These are phyloP conservation scores for Altica lythri DNA, from an alignment of 2,888 invertebrate species.

Conservation along the genomic window DNA sequence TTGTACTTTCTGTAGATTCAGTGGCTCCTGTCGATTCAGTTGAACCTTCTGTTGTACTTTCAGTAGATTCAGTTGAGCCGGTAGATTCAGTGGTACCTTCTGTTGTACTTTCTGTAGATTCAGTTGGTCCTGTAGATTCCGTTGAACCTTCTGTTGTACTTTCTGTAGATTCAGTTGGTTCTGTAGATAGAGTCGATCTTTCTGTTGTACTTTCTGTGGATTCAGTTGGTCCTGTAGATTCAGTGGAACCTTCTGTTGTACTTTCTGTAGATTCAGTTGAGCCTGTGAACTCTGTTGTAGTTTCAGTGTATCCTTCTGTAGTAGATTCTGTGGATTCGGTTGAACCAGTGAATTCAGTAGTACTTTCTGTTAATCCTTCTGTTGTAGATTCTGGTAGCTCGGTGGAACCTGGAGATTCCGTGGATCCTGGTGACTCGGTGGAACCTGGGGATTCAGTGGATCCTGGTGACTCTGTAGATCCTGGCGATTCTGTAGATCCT, in stretches of 20 bases:
- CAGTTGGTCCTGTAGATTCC: slow-evolving; percentile 21
- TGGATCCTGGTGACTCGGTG: slow-evolving; percentile 38
- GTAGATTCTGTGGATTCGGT: slow-evolving; percentile 29
- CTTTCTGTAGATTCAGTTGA: slow-evolving; percentile 21
- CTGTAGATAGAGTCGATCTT: slow-evolving; percentile 8
- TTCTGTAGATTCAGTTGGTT: slow-evolving; percentile 11
- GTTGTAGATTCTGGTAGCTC: slow-evolving; percentile 31
- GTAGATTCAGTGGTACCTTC: slow-evolving; percentile 25
- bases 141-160: slow-evolving; percentile 23
- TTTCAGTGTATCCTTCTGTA: slow-evolving; percentile 32
- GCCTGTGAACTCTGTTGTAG: slow-evolving; percentile 31
- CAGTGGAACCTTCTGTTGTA: no score
- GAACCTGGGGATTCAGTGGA: slow-evolving; percentile 33
- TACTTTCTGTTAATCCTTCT: slow-evolving; percentile 31
- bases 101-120: slow-evolving; percentile 19
- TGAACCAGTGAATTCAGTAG: slow-evolving; percentile 30
- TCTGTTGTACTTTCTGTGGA: slow-evolving; percentile 21
- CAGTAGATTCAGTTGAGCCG: slow-evolving; percentile 25
- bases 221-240: slow-evolving; percentile 17
- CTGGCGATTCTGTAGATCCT: slow-evolving; percentile 9
- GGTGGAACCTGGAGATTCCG: slow-evolving; percentile 35
- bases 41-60: slow-evolving; percentile 24
- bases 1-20: slow-evolving; percentile 25
- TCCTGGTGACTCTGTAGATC: slow-evolving; percentile 21
- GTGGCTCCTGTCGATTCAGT: no score